Percentiles rank a stretch among this genome's conserved stretches.
phyloP scores from a whole-genome alignment of 2,888 invertebrate species.

The Nephrotoma flavescens region DNA sequence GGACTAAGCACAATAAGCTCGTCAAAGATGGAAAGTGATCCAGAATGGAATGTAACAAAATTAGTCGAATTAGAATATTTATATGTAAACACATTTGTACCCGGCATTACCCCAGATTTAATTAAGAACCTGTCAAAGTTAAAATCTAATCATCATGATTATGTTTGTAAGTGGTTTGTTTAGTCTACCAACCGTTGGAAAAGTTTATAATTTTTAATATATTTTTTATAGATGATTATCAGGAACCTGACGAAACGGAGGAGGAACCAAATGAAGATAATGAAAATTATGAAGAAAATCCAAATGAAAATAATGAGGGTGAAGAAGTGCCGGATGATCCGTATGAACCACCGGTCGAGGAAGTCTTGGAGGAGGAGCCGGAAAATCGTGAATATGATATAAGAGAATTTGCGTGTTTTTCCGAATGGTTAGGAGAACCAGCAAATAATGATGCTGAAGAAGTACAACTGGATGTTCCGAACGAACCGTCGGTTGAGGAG shows the following conservation, averaged over 20 bases:
- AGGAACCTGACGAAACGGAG: not conserved
- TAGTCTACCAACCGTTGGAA: not conserved
- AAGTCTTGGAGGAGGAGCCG: not conserved
- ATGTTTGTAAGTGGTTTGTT: not conserved
- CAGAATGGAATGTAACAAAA: not conserved
- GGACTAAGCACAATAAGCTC: not conserved
- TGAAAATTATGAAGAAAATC: not conserved
- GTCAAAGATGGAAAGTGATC: not conserved
- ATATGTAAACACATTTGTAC: not conserved
- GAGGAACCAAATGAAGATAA: not conserved
- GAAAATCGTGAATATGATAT: not conserved
- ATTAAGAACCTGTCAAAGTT: not conserved
- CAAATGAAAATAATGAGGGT: not conserved
- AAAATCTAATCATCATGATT: not conserved
- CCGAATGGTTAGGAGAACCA: not conserved
- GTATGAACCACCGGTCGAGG: not conserved
- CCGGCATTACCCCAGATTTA: not conserved
- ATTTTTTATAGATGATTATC: not conserved
- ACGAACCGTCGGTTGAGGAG: no score
- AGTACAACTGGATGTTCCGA: no score
- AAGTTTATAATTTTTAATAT: not conserved
- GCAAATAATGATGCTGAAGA: no score
- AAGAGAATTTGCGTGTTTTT: not conserved
- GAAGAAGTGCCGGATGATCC: not conserved
- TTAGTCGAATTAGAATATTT: not conserved